Evolutionary conservation across 2,888 invertebrate genomes (phyloP), one percentile per base, ranked within the genome.

Genomic region (Drosophila ustulata): DNA sequence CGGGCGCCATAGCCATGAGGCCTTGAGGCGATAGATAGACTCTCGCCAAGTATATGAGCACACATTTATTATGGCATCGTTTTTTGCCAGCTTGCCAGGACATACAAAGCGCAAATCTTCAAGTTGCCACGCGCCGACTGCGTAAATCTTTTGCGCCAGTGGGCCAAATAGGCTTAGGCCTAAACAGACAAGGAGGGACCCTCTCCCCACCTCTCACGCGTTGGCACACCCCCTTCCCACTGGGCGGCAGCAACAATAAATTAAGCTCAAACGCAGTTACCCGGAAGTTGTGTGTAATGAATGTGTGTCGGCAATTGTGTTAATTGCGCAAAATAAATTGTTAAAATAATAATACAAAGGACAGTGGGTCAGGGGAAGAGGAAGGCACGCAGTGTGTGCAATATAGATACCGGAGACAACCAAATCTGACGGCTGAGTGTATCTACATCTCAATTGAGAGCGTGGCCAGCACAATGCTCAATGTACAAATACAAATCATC

Each of bases 241-340:
- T 41, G 47, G 13, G 47, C 32, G 59, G 49, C 64, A 57, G 68
- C 65, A 78, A 83, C 79, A 88, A 88, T 89, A 88, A 89, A 88
- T 88, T 83, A 88, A 83, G 87, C 89, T 89, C 81, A 85, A 67
- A 64, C 79, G 62, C 75, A 80, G 67, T 70, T 75, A 37, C 45
- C 71, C 81, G 81, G 75, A 79, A 79, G 79, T 75, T 83, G 78
- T 67, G 79, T 69, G 83, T 83, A 83, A 77, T 79, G 84, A 81
- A 81, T 86, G 88, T 74, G 83, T 86, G 80, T 87, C 74, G 84
- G 89, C 87, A 86, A 88, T 86, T 86, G 87, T 88, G 85, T 86
- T 86, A 86, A 86, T 86, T 86, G 89, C 89, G 70, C 76, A 82
- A 86, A 86, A 87, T 86, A 88, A 87, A 88, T 86, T 86, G 87